Evolutionary conservation across 2,888 invertebrate species (phyloP), one percentile per base, ranked within the genome.

Genomic region (Pollenia griseotomentosa): DNA sequence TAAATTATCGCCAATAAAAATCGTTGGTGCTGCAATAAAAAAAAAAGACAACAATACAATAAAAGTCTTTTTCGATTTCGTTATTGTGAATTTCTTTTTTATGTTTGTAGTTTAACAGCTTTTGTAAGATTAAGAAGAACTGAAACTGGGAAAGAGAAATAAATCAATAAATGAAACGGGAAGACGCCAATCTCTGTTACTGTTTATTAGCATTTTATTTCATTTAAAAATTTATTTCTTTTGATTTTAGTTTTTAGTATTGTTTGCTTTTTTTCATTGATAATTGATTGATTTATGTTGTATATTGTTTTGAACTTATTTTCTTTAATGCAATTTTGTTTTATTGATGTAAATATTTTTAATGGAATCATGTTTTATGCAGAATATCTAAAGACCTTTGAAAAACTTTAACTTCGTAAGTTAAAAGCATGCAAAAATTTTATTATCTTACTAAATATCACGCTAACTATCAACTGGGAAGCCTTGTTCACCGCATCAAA

Each of bases 1-100:
- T 83, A 79, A 86, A 86, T 86, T 86, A 86, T 86, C 83, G 83
- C 78, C 82, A 42, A 79, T 82, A 79, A 86, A 81, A 70, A 57
- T 74, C 78, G 70, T 68, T 61, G 66, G 19, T 11, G 78, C 65
- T 81, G 71, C 65, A 66, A 40, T 14, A 19, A 74, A 7, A 2
- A 74, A 44, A 23, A 57, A 10, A 48, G 46, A 66, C 2, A 44
- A 40, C n/a, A 10, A 48, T 10, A 14, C 16, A n/a, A 57, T 48
- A 46, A 57, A 51, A 23, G 9, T 19, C 23, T 23, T 63, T 80
- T 70, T 14, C 12, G 2, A 33, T 48, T 66, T 46, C n/a, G 42
- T 19, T 44, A 23, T 33, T 16, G 19, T 48, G n/a, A 44, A 51
- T 51, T 80, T 59, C 7, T 59, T 33, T 40, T 61, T 66, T 23